Percentiles rank a stretch among this genome's conserved stretches.
These are phyloP conservation scores for Galeruca laticollis DNA, from an alignment of 2,888 invertebrate genomes.

Conservation along the genomic window DNA sequence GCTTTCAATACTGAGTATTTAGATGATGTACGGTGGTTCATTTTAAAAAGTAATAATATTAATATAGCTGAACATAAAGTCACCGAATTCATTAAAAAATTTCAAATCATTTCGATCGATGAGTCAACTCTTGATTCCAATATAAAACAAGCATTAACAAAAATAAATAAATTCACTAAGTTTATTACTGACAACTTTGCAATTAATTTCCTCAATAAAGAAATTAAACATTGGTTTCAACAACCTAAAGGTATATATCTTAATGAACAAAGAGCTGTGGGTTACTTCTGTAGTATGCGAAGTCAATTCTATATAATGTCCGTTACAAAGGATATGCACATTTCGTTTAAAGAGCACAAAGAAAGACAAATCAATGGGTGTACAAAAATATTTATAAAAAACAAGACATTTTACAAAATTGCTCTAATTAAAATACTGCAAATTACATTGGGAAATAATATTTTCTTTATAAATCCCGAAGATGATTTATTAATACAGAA, in stretches of 20 bases:
- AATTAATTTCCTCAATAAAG: background rate
- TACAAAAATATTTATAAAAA: background rate
- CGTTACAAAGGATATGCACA: background rate
- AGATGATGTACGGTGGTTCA: background rate
- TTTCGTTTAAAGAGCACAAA: background rate
- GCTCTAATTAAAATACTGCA: background rate
- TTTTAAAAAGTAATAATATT: background rate
- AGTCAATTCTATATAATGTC: background rate
- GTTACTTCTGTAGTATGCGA: background rate
- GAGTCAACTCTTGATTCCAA: slow-evolving; percentile 6
- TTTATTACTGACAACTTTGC: background rate
- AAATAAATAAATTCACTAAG: background rate
- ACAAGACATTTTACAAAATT: background rate
- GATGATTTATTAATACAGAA: background rate
- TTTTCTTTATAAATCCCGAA: background rate
- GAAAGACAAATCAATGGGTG: background rate
- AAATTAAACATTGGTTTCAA: slow-evolving; percentile 19
- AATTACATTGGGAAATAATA: background rate
- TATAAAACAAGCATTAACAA: background rate
- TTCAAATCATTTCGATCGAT: slow-evolving; percentile 1
- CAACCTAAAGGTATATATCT: background rate
- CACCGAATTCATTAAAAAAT: slow-evolving; percentile 7
- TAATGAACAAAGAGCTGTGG: background rate
- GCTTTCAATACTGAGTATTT: background rate
- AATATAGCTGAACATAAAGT: background rate